Evolutionary conservation across 2,797 vertebrate genomes (phyloP), one percentile per base, ranked within the genome.

Genomic region (Mormyrops boulengeri): DNA sequence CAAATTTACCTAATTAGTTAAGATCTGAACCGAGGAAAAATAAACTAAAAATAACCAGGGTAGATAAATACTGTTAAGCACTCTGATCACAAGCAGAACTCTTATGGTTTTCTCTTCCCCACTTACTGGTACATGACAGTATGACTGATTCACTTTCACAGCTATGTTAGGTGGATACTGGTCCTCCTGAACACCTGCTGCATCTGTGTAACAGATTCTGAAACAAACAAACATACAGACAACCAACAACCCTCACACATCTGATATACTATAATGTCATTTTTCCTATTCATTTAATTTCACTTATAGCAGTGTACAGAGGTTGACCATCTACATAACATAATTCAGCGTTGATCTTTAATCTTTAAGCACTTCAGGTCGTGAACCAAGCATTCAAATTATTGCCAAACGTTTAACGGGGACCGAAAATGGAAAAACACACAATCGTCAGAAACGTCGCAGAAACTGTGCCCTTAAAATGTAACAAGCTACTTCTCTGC

Each of bases 131-230:
- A 97, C 94, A 0, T 96, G 96, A 94, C 96, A 97, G 92, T 96
- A 94, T 85, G 92, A 93, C 89, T 96, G 96, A 91, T 97, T 97
- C 87, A 97, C 96, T 89, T 95, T 96, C 89, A 97, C 95, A 0
- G 94, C 92, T 0, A 97, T 95, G 92, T 96, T 96, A 30, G 97
- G 96, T 0, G 97, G 97, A 92, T 97, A 97, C 93, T 97, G 97
- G 91, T 97, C 97, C 92, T 97, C 97, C 94, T 97, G 97, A 3
- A 96, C 95, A 57, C 94, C 94, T 26, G 96, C 95, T 47, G 96
- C 96, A 85, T 97, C 96, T 38, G 96, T 96, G 93, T 97, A 97
- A 90, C 97, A 97, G 94, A 97, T 96, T 89, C 97, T 97, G 89
- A 26, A 87, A 44, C 50, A 80, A 30, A 88, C 14, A 88, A 89